A percentile compares a stretch with the other conserved stretches of the same genome.
phyloP scores from a whole-genome alignment of 2,113 vertebrate genomes.

The Mixornis gularis region DNA sequence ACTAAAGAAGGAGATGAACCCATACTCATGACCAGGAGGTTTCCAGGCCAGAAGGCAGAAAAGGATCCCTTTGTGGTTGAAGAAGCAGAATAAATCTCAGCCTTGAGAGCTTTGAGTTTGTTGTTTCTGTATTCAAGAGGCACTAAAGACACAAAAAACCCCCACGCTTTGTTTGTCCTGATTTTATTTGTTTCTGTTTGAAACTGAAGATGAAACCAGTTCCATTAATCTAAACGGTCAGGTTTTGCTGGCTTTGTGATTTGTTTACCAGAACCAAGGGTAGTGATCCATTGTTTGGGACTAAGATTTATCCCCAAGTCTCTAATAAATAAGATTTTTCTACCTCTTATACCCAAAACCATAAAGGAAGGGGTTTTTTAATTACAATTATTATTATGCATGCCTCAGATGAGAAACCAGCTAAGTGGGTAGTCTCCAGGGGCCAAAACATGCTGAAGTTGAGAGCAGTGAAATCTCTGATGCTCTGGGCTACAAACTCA shows the following conservation, averaged over 20 bases:
- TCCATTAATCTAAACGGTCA: background rate
- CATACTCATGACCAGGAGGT: background rate
- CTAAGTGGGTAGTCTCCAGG: background rate
- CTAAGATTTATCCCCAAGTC: background rate
- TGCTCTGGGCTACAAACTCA: background rate
- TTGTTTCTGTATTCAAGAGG: background rate
- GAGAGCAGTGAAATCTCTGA: background rate
- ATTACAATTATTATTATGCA: background rate
- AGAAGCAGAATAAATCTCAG: constrained; percentile 11
- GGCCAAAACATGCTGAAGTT: background rate
- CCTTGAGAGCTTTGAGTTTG: background rate
- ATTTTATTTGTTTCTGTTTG: background rate
- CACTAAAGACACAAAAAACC: background rate
- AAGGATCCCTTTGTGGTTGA: background rate
- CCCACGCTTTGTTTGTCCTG: background rate
- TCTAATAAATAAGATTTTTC: background rate
- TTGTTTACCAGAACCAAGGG: background rate
- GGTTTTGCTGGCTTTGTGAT: background rate
- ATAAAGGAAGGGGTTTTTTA: background rate
- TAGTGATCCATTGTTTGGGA: background rate
- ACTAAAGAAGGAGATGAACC: background rate
- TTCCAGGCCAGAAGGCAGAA: background rate
- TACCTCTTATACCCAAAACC: background rate
- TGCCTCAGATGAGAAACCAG: background rate
- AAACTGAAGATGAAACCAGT: background rate